Conservation (phyloP, 2,113 vertebrate species). For the Riparia riparia region DNA sequence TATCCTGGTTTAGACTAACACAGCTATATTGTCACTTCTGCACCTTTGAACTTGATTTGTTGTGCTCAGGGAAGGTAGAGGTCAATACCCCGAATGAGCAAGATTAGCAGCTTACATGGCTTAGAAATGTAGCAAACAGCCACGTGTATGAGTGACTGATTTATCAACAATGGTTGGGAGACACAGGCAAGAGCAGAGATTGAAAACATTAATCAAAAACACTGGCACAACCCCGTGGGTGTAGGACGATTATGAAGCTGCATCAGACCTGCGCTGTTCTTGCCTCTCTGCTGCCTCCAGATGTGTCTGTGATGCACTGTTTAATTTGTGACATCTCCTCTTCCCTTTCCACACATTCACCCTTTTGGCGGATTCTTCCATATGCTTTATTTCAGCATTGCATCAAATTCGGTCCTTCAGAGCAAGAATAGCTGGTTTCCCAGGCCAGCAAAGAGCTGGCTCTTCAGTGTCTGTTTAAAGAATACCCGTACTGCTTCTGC, state of each 20-base stretch:
- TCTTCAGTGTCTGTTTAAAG: not conserved
- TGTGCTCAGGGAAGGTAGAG: not conserved
- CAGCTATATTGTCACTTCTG: not conserved
- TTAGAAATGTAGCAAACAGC: not conserved
- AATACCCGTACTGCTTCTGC: not conserved
- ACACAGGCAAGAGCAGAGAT: not conserved
- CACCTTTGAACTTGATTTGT: not conserved
- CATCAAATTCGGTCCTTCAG: not conserved
- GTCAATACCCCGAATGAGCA: accelerated
- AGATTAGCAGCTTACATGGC: not conserved
- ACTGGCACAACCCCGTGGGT: not conserved
- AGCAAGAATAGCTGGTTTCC: not conserved
- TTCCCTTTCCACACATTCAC: not conserved
- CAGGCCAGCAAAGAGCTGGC: not conserved
- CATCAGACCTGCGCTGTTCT: not conserved
- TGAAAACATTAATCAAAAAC: not conserved
- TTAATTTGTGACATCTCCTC: not conserved
- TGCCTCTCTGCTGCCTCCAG: not conserved
- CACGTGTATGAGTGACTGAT: not conserved
- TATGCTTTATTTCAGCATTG: not conserved
- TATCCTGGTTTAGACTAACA: not conserved
- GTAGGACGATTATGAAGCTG: not conserved
- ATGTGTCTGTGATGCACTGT: not conserved
- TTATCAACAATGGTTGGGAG: not conserved
- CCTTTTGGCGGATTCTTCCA: not conserved